A percentile compares a stretch with the other conserved stretches of the same genome.
phyloP scores from a whole-genome alignment of 2,113 vertebrate genomes.

The Sturnira hondurensis region DNA sequence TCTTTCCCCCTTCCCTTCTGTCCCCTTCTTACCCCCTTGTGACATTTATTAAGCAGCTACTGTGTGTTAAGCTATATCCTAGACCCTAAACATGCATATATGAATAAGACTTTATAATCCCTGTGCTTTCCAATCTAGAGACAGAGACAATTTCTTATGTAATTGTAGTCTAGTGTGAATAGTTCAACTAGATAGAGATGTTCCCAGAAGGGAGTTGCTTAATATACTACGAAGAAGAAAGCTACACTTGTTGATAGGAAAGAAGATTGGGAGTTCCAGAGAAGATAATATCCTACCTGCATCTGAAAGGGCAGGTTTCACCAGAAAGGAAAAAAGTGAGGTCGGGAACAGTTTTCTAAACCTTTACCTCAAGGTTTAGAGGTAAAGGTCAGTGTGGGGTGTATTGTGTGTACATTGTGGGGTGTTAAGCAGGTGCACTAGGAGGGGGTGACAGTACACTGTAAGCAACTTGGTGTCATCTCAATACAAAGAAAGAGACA shows the following conservation, averaged over 20 bases:
- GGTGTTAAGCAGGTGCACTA: neutral
- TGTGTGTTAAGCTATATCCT: neutral
- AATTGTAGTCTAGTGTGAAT: neutral
- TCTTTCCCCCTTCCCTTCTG: too few species aligned
- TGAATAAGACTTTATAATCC: neutral
- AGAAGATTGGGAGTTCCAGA: neutral
- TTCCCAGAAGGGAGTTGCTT: neutral
- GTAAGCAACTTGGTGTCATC: neutral
- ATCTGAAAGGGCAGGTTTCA: neutral
- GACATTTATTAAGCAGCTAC: neutral
- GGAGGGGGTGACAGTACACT: neutral
- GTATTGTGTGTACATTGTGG: fast-evolving
- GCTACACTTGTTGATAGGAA: neutral
- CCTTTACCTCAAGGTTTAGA: neutral
- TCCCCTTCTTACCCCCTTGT: neutral
- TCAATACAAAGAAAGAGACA: neutral
- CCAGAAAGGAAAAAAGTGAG: neutral
- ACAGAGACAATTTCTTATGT: neutral
- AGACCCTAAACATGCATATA: neutral
- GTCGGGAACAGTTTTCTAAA: neutral
- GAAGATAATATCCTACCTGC: neutral
- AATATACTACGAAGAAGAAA: neutral
- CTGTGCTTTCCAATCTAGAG: neutral
- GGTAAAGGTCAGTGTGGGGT: neutral
- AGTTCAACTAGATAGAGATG: neutral